Percentiles rank a stretch among this genome's conserved stretches.
Evolutionary conservation across 2,113 vertebrate genomes (phyloP).

Genomic region (Pleuronectes platessa): DNA sequence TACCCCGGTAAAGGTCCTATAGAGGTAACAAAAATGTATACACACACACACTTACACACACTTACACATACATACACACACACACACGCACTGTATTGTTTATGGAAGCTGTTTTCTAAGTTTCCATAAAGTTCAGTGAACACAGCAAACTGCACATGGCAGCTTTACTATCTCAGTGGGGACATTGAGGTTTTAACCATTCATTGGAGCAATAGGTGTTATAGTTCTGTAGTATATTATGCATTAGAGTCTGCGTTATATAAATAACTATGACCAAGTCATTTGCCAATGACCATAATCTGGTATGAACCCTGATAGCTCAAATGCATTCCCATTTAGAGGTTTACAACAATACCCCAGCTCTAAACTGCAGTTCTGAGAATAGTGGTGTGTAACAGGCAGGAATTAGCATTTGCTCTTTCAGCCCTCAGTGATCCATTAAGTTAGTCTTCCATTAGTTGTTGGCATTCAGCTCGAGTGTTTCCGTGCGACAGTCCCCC

Average conservation of each 20-base stretch:
- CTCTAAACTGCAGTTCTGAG: constrained; percentile 29
- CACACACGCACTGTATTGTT: not conserved
- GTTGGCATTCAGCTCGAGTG: constrained; percentile 48
- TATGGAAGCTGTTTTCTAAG: not conserved
- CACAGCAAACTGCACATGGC: not conserved
- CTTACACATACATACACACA: not conserved
- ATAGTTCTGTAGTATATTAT: not conserved
- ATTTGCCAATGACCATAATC: not conserved
- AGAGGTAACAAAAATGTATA: not conserved
- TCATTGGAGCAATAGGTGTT: not conserved
- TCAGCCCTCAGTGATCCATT: constrained; percentile 60
- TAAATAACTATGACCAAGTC: not conserved
- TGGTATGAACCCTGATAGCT: constrained; percentile 5
- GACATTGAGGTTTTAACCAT: not conserved
- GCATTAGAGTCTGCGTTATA: not conserved
- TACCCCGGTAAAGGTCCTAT: too few relatives aligned
- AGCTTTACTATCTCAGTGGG: not conserved
- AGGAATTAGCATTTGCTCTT: constrained; percentile 58
- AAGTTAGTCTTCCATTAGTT: constrained; percentile 60
- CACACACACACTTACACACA: not conserved
- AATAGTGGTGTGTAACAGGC: constrained; percentile 19
- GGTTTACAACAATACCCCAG: constrained; percentile 35
- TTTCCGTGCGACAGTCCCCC: constrained; percentile 21
- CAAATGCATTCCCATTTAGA: constrained; percentile 26
- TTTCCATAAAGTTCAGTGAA: not conserved